Percentiles rank a stretch among this genome's conserved stretches.
Evolutionary conservation across 2,797 vertebrate species (phyloP).

Genomic region (Carapus acus): DNA sequence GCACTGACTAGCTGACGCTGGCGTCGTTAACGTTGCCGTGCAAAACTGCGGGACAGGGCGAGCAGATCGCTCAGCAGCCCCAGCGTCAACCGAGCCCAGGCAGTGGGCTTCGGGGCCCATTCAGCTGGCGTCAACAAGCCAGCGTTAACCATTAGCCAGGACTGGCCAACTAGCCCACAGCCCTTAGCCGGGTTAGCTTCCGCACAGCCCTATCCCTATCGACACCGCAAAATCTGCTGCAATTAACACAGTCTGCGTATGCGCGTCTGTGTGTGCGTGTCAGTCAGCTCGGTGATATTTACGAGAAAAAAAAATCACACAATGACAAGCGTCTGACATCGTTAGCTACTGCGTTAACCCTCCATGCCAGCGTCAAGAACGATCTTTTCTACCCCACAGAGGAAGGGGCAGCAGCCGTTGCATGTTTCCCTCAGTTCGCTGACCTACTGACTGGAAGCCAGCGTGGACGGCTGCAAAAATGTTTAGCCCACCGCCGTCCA

Average conservation of each 20-base stretch:
- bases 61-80: constrained; percentile 62
- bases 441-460: constrained; percentile 62
- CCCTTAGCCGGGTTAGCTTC: constrained; percentile 51
- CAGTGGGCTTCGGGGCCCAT: constrained; percentile 68
- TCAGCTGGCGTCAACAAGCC: constrained; percentile 72
- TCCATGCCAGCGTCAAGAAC: constrained; percentile 52
- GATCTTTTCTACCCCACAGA: constrained; percentile 29
- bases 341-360: constrained; percentile 51
- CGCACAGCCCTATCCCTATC: constrained; percentile 1
- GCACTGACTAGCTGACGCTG: constrained; percentile 56
- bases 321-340: constrained; percentile 60
- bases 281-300: constrained; percentile 28
- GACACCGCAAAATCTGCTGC: background rate
- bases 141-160: constrained; percentile 64
- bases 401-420: constrained; percentile 12
- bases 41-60: constrained; percentile 65
- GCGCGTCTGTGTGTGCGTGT: background rate
- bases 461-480: constrained; percentile 46
- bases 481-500: constrained; percentile 65
- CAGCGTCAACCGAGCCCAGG: constrained; percentile 60
- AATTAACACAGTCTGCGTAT: background rate
- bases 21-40: constrained; percentile 59
- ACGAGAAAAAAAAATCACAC: constrained; percentile 41
- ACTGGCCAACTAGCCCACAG: constrained; percentile 54
- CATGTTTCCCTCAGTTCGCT: constrained; percentile 33